Base-by-base conservation (phyloP, 1,140 invertebrate genomes). In the Drosophila repleta region DNA sequence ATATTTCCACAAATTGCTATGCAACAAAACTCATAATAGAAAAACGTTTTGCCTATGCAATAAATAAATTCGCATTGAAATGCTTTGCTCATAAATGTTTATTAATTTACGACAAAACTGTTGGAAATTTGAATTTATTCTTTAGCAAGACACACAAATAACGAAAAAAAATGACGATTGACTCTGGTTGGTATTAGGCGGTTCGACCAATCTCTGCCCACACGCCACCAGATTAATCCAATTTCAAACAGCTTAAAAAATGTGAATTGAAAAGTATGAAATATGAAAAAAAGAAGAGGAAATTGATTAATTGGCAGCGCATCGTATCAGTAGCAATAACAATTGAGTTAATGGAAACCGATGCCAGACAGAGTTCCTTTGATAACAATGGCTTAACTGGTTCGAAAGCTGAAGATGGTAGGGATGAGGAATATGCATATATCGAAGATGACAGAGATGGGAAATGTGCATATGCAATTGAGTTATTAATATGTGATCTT, bases 211-310 rank as follows among this genome's bases (percentile, higher is more conserved):
- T 52, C 51, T 69, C 26, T 75, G 55, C 72, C 81, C 55, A 80
- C 81, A 76, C 74, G 49, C 56, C 45, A 77, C 77, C 67, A 68
- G 76, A 80, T 85, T 66, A 74, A 84, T 77, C 81, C 62, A 61
- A 85, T 77, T 85, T 74, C 32, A 45, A 85, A 71, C 49, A 62
- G 62, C 51, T 58, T 67, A 35, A 37, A 66, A 66, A 18, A 26
- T 43, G 37, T 65, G 41, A 46, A 53, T 62, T 35, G 18, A 57
- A 51, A 43, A 11, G 11, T 10, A 37, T 63, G 20, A 21, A 51
- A 57, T 60, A 60, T 49, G 7, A 39, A 60, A 76, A 41, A 61
- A 39, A 60, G 74, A 41, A 61, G 7, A 29, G 65, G 10, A 43
- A 61, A 74, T 37, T 62, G 63, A 65, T 74, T 52, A 49, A 71